Evolutionary conservation across 30 jellyfish, hydroid and myxozoan genomes (phyloP), one percentile per base, ranked within the genome.

Genomic region (Pelagia noctiluca): DNA sequence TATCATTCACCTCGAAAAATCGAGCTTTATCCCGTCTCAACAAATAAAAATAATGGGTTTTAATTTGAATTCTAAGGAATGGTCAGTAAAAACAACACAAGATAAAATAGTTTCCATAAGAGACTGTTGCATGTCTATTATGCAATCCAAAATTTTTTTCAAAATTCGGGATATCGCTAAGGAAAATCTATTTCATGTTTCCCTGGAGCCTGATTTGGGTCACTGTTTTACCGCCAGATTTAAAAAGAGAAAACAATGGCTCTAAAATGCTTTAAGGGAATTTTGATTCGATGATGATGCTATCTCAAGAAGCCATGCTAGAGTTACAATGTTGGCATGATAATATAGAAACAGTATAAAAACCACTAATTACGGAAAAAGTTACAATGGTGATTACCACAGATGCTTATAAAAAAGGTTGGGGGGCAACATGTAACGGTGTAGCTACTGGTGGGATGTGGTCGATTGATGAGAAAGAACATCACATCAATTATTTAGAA

Each of bases 391-490:
- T 8, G 16, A 42, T 42, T 42, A 5, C 57, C 8, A 16, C 80
- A 0, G 89, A 77, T 57, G 80, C 83, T 30, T 52, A 23, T 32
- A 33, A 7, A 24, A 21, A 22, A 16, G 82, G 84, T 54, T 76
- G 88, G 89, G 89, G 89, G 3, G 67, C 83, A n/a, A 19, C n/a
- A 13, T 35, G 10, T 19, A 37, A 35, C 16, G 63, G 34, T 19
- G 0, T 30, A 19, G 23, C 82, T 13, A 77, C 68, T 25, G 78
- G 82, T 21, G 80, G 80, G 1, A 25, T 23, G 0, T 54, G 83
- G 89, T 16, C 62, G 19, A 3, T 47, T 2, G 80, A 53, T 22
- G 89, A 77, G 67, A 25, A 47, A 34, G 22, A 61, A 1, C 32
- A 7, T 25, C 71, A 73, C 29, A 73, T 73, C 8, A 47, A 47